phyloP scores from a whole-genome alignment of 1,140 invertebrate genomes.

The Heliothis subflexa region DNA sequence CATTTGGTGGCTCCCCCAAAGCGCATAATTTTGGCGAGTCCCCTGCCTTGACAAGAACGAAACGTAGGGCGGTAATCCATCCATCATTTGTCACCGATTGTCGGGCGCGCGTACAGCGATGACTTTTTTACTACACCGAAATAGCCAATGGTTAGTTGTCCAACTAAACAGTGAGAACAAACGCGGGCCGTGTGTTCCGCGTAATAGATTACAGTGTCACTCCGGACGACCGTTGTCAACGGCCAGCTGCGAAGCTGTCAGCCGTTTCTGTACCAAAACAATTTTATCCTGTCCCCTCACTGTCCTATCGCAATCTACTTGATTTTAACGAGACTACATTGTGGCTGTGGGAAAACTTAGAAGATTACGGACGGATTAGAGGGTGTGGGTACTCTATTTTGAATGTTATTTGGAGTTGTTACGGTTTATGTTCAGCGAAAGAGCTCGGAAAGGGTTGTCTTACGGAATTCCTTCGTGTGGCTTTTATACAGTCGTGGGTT shows the following conservation, averaged over 20 bases:
- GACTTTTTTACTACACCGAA: slow-evolving; percentile 42
- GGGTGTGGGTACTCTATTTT: slow-evolving; percentile 15
- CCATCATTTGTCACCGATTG: slow-evolving; percentile 35
- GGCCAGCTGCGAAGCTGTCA: slow-evolving; percentile 70
- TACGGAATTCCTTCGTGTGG: no score
- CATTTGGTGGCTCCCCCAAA: not conserved
- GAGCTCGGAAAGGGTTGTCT: no score
- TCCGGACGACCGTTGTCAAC: slow-evolving; percentile 70
- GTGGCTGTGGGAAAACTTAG: slow-evolving; percentile 18
- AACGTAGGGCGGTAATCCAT: slow-evolving; percentile 20
- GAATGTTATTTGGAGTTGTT: slow-evolving; percentile 19
- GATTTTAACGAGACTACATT: slow-evolving; percentile 59
- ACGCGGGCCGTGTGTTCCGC: slow-evolving; percentile 49
- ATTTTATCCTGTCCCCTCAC: slow-evolving; percentile 66
- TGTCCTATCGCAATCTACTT: slow-evolving; percentile 63
- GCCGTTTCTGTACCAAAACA: slow-evolving; percentile 63
- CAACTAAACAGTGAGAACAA: slow-evolving; percentile 42
- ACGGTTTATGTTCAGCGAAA: not conserved
- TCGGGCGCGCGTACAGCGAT: slow-evolving; percentile 25
- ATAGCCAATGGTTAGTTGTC: slow-evolving; percentile 38
- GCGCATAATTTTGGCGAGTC: slow-evolving; percentile 30
- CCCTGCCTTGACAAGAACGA: slow-evolving; percentile 1
- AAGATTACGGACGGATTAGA: slow-evolving; percentile 34
- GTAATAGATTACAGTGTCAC: slow-evolving; percentile 76
- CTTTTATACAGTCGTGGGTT: no score